Percentiles rank a stretch among this genome's conserved stretches.
Conservation (phyloP, 2,113 vertebrate species). For the Maccullochella peelii region DNA sequence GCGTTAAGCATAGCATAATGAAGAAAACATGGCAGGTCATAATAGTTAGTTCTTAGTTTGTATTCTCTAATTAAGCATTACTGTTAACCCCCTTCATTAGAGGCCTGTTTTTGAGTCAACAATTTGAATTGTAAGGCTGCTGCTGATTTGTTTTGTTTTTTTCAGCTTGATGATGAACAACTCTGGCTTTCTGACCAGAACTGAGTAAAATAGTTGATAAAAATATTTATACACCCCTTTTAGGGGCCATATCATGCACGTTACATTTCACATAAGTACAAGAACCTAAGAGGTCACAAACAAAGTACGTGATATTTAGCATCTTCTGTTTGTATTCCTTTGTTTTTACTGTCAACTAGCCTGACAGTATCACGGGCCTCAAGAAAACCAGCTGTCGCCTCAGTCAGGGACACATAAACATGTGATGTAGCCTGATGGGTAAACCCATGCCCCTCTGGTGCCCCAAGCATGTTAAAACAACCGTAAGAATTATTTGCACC, state of each 20-base stretch:
- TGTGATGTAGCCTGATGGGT: constrained; percentile 33
- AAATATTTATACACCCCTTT: background rate
- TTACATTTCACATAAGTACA: background rate
- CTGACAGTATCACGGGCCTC: constrained; percentile 1
- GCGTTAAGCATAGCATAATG: constrained; percentile 16
- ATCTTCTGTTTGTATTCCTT: constrained; percentile 25
- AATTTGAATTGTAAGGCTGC: constrained; percentile 7
- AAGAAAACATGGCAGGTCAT: constrained; percentile 14
- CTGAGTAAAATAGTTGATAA: background rate
- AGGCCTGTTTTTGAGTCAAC: background rate
- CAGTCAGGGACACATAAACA: constrained; percentile 30
- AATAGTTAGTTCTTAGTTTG: constrained; percentile 8
- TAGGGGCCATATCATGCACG: background rate
- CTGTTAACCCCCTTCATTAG: background rate
- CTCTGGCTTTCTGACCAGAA: background rate
- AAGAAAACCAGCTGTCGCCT: constrained; percentile 42
- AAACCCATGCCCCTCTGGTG: constrained; percentile 24
- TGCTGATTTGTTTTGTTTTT: background rate
- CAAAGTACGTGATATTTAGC: constrained; percentile 6
- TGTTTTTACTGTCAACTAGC: constrained; percentile 18
- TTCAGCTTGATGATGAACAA: background rate
- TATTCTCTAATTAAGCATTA: constrained; percentile 7
- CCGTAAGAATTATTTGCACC: constrained; percentile 46
- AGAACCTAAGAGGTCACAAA: background rate
- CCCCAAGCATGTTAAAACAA: constrained; percentile 33